Percentiles rank a stretch among this genome's conserved stretches.
phyloP scores from a whole-genome alignment of 2,797 vertebrate species.

The Novumbra hubbsi region DNA sequence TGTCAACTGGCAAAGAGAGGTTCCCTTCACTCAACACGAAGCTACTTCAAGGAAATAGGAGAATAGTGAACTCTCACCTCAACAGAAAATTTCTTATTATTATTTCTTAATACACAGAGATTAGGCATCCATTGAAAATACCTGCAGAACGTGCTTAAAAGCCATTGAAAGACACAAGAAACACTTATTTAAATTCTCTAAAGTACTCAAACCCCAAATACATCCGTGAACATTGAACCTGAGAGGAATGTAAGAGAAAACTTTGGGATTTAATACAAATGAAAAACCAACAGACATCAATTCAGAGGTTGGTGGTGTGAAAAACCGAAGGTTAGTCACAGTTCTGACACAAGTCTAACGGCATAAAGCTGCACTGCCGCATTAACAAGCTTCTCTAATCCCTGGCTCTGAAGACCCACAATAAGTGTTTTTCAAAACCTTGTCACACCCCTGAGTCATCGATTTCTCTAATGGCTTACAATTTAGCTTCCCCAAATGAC shows the following conservation, averaged over 20 bases:
- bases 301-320: not conserved
- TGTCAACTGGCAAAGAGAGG: too few relatives aligned
- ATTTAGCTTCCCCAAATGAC: conserved; percentile 3
- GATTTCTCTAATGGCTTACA: conserved; percentile 1
- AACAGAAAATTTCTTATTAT: not conserved
- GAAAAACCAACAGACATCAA: not conserved
- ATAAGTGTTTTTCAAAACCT: not conserved
- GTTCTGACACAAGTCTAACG: conserved; percentile 3
- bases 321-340: not conserved
- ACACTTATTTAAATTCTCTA: not conserved
- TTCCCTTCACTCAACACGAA: too few relatives aligned
- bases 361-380: conserved; percentile 6
- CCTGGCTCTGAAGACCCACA: conserved; percentile 4
- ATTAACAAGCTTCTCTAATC: conserved; percentile 29
- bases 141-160: not conserved
- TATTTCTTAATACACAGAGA: too few relatives aligned
- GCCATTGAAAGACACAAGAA: not conserved
- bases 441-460: not conserved
- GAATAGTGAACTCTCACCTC: not conserved
- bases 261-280: not conserved
- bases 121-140: not conserved
- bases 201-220: not conserved
- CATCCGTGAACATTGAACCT: not conserved
- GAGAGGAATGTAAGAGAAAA: not conserved
- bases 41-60: too few relatives aligned